Base-by-base conservation (phyloP, 2,888 invertebrate species). In the Corythucha ciliata region DNA sequence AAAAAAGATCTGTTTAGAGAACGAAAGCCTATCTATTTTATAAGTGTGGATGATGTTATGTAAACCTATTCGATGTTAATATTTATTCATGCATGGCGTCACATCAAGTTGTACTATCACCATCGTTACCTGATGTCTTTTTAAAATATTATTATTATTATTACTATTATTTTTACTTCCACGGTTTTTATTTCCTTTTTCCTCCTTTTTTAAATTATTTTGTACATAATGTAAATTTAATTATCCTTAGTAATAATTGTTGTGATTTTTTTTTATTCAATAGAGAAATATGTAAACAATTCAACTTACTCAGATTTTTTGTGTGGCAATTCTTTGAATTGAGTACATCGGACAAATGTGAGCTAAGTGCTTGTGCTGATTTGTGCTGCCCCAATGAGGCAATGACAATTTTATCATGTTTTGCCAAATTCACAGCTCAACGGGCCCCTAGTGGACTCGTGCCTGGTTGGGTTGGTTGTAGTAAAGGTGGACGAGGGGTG, bases 91-190 rank as follows among this genome's bases (percentile, higher is more conserved):
- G 29, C 29, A 49, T 24, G 41, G 42, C 36, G 14, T 45, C 25
- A 42, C 14, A 16, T 26, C 14, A n/a, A 45, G 33, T 18, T 47
- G 26, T 20, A 33, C 32, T 41, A 41, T 48, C 56, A 54, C 54
- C 56, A 54, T 56, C 51, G 56, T 56, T 56, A 56, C 56, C 56
- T 56, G 56, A 55, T 33, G 34, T 55, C 21, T 36, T 36, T 20
- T 33, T 12, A 25, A 18, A 32, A 16, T 37, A 45, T 27, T 27
- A 39, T 34, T 29, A 25, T 48, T 39, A 36, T 36, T 34, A 25
- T 50, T 53, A 48, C 54, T 54, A 36, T 44, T 53, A 52, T 45
- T 48, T 53, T 53, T 48, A 41, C 47, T 48, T 52, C 39, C 46
- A 47, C 41, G 52, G 44, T 52, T 44, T 48, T 36, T 52, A 47